Base-by-base conservation (phyloP, 2,113 vertebrate genomes). In the Cryptoleucopteryx plumbea region DNA sequence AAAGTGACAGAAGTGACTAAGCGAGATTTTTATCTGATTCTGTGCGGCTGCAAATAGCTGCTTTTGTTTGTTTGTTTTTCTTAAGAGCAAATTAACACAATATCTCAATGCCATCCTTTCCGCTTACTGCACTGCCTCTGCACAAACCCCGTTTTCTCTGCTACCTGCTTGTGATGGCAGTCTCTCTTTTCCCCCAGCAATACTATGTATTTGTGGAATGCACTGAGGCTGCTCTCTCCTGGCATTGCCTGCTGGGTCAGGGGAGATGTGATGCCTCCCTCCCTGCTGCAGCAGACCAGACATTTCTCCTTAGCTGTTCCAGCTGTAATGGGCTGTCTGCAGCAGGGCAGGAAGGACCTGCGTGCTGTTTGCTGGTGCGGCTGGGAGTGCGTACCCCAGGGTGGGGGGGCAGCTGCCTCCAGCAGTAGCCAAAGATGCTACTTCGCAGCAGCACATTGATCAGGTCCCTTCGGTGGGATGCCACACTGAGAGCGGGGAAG, bases 251-350 rank as follows among this genome's bases (percentile, higher is more conserved):
- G n/a, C 77, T 11, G 48, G 10, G 40, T 25, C 19, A 3, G 5
- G 5, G 21, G 12, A 43, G 26, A 38, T 10, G 3, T 5, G 50
- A 12, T 7, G 3, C 27, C 68, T 48, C 53, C 74, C 19, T 84
- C 13, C 31, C 32, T 0, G 1, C 50, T 1, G 2, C 47, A 52
- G 58, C 31, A 29, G 45, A 31, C 31, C 78, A 40, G 23, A 2
- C 29, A 9, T 32, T 29, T 19, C 78, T 58, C 43, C 42, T 40
- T 4, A 2, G 55, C 67, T 36, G 6, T 25, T 50, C 56, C 31
- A 11, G 21, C 67, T 56, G 53, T 13, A 21, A 22, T 5, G 38
- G 32, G 62, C 63, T 65, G 65, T 29, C 48, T 5, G 56, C 42
- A 36, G 77, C 63, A 29, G 59, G 45, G 31, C 45, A 29, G 36